Evolutionary conservation across 2,797 vertebrate genomes (phyloP).

Genomic region (Pyrrhura leucotis): DNA sequence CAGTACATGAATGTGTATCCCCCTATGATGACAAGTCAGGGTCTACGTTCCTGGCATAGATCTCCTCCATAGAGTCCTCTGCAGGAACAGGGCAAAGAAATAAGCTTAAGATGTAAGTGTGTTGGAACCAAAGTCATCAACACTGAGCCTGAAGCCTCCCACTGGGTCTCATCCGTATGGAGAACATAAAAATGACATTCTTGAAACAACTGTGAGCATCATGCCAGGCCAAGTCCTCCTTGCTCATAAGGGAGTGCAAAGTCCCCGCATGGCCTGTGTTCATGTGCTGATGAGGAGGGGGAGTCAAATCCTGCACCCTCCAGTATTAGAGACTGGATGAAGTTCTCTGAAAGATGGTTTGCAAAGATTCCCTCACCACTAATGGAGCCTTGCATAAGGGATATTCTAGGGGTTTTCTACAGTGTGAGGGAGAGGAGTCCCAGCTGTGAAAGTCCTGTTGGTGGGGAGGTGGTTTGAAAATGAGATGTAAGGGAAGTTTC

Average conservation of each 20-base stretch:
- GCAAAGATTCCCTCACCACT: neutral
- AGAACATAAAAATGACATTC: neutral
- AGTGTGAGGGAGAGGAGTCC: neutral
- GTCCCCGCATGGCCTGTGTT: fast-evolving
- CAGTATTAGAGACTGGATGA: neutral
- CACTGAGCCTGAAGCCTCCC: neutral
- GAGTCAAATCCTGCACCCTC: neutral
- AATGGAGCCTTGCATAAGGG: neutral
- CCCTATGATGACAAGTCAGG: neutral
- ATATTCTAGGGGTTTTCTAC: neutral
- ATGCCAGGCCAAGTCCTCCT: too few species aligned
- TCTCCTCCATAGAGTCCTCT: neutral
- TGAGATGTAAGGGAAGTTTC: neutral
- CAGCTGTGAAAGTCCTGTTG: neutral
- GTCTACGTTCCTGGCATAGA: neutral
- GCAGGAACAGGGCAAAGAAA: neutral
- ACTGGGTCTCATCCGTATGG: neutral
- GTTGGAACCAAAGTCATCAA: neutral
- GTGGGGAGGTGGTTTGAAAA: neutral
- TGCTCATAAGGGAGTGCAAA: neutral
- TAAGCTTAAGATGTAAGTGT: neutral
- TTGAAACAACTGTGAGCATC: neutral
- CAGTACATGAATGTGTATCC: neutral
- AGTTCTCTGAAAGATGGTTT: neutral
- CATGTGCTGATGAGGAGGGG: neutral